These are phyloP conservation scores for Channa maculata DNA, from an alignment of 2,113 vertebrate species.

Conservation along the genomic window DNA sequence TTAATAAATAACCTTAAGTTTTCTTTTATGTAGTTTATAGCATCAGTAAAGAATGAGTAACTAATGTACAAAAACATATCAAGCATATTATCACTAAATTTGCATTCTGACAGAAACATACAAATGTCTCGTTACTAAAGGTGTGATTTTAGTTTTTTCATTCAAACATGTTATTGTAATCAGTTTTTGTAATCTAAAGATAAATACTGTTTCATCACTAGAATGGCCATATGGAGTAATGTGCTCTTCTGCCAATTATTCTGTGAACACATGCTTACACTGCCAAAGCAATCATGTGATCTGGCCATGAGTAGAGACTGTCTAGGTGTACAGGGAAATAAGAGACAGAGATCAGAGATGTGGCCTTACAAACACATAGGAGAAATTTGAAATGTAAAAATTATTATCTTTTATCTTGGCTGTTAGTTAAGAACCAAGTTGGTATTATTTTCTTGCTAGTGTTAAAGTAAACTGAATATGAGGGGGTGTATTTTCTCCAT, in stretches of 20 bases:
- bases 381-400: constrained; percentile 17
- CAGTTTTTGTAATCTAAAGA: constrained; percentile 59
- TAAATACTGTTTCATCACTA: constrained; percentile 62
- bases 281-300: constrained; percentile 69
- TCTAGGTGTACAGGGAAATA: constrained; percentile 50
- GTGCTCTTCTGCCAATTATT: constrained; percentile 58
- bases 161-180: constrained; percentile 40
- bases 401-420: constrained; percentile 11
- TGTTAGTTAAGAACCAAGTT: neutral
- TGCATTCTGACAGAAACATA: neutral
- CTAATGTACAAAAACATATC: neutral
- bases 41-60: neutral
- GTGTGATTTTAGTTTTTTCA: neutral
- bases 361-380: constrained; percentile 23
- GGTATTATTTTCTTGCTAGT: neutral
- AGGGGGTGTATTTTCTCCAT: neutral
- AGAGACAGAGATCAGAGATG: constrained; percentile 26
- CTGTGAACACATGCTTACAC: constrained; percentile 37
- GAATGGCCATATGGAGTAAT: constrained; percentile 69
- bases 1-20: too few species aligned
- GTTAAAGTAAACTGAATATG: neutral
- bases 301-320: constrained; percentile 47
- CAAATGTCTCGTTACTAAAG: neutral
- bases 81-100: neutral
- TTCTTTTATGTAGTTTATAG: too few species aligned